Evolutionary conservation across 2,888 invertebrate genomes (phyloP).

Genomic region (Drosophila prolongata): DNA sequence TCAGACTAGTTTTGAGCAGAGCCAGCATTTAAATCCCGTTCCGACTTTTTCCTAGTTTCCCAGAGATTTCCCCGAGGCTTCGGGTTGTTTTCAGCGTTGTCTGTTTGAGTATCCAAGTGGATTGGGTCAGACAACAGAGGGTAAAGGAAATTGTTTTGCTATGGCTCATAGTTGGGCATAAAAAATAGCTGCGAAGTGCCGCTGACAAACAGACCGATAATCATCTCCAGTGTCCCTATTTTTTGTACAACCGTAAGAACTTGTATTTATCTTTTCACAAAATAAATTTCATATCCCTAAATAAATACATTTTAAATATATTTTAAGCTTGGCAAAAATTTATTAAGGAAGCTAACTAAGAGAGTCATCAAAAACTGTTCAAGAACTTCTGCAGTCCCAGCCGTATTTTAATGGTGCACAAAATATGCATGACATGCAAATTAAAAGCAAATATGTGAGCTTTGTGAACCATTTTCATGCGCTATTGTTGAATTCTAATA

Average conservation of each 20-base stretch:
- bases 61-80: conserved; percentile 11
- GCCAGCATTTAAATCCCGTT: conserved; percentile 2
- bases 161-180: not conserved
- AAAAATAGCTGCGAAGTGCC: conserved; percentile 1
- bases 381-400: not conserved
- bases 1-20: not conserved
- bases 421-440: conserved; percentile 25
- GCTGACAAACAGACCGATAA: conserved; percentile 3
- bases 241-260: not conserved
- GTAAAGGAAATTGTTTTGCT: conserved; percentile 11
- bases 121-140: conserved; percentile 10
- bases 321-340: not conserved
- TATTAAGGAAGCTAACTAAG: not conserved
- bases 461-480: conserved; percentile 21
- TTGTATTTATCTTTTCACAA: conserved; percentile 2
- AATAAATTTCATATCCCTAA: not conserved
- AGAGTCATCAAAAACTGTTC: conserved; percentile 1
- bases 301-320: not conserved
- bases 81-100: not conserved
- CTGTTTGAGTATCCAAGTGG: conserved; percentile 3
- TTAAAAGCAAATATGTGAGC: conserved; percentile 37
- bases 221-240: not conserved
- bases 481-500: conserved; percentile 34
- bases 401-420: not conserved
- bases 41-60: conserved; percentile 6